These are phyloP conservation scores for Leptoteleia sp. DNA, from an alignment of 1,140 invertebrate genomes.

Conservation along the genomic window DNA sequence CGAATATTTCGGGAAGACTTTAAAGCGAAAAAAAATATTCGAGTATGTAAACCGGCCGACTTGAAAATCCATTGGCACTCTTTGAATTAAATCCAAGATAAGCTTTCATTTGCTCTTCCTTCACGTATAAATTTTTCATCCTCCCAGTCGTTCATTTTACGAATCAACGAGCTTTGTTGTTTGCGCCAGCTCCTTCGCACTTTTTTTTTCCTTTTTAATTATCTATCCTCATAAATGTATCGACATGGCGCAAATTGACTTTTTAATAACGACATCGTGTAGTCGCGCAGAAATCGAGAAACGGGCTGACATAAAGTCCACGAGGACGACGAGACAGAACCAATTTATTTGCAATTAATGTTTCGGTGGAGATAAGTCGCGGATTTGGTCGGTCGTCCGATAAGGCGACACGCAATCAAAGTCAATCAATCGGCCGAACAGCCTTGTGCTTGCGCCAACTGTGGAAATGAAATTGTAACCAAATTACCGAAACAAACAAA, in stretches of 20 bases:
- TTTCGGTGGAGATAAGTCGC: conserved; percentile 37
- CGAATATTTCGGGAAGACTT: conserved; percentile 67
- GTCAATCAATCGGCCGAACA: conserved; percentile 48
- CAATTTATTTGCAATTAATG: conserved; percentile 65
- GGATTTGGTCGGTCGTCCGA: conserved; percentile 48
- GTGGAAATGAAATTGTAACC: conserved; percentile 13
- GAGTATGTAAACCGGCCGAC: conserved; percentile 57
- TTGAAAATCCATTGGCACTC: conserved; percentile 61
- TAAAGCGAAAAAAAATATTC: conserved; percentile 62
- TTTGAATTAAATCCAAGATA: conserved; percentile 64
- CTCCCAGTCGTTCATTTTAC: conserved; percentile 28
- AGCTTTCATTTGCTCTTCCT: conserved; percentile 52
- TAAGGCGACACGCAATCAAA: conserved; percentile 57
- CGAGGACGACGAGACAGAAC: conserved; percentile 20
- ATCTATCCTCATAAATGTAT: conserved; percentile 14
- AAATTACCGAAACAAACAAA: conserved; percentile 14
- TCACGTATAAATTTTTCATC: conserved; percentile 52
- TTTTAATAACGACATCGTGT: conserved; percentile 48
- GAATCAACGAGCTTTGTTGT: conserved; percentile 46
- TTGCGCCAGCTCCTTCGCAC: not conserved
- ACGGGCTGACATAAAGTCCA: conserved; percentile 36
- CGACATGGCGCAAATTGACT: conserved; percentile 38
- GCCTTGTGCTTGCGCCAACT: not conserved
- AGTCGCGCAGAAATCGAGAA: conserved; percentile 13
- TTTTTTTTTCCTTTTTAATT: conserved; percentile 18